Evolutionary conservation across 1,140 invertebrate species (phyloP).

Genomic region (Drosophila arawakana): DNA sequence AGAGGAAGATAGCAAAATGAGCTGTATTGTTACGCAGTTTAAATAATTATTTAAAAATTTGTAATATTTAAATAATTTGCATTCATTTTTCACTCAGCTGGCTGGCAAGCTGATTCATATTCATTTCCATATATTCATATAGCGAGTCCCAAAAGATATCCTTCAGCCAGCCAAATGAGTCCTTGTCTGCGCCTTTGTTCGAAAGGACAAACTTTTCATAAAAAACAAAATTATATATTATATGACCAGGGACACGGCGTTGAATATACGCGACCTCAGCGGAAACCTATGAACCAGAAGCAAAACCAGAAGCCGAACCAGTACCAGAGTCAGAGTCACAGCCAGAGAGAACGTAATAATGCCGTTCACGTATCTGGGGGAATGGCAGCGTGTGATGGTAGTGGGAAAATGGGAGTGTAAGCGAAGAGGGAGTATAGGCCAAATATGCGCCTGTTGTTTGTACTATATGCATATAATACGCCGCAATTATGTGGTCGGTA

Average conservation of each 20-base stretch:
- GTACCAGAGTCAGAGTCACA: conserved; percentile 6
- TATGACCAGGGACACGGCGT: conserved; percentile 29
- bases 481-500: conserved; percentile 81
- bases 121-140: conserved; percentile 31
- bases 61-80: conserved; percentile 69
- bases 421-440: neutral
- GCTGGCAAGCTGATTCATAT: conserved; percentile 52
- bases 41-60: conserved; percentile 60
- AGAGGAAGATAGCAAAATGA: conserved; percentile 18
- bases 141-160: conserved; percentile 27
- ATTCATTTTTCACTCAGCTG: conserved; percentile 47
- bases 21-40: conserved; percentile 43
- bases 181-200: conserved; percentile 62
- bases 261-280: conserved; percentile 55
- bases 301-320: conserved; percentile 14
- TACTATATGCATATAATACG: conserved; percentile 72
- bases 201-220: conserved; percentile 75
- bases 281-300: conserved; percentile 75
- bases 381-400: neutral
- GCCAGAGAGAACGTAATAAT: conserved; percentile 74
- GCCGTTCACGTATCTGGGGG: conserved; percentile 39
- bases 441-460: conserved; percentile 29
- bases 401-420: neutral
- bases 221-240: conserved; percentile 37
- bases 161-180: conserved; percentile 36